Base-by-base conservation (phyloP, 2,888 invertebrate species). In the Tetragonisca angustula region DNA sequence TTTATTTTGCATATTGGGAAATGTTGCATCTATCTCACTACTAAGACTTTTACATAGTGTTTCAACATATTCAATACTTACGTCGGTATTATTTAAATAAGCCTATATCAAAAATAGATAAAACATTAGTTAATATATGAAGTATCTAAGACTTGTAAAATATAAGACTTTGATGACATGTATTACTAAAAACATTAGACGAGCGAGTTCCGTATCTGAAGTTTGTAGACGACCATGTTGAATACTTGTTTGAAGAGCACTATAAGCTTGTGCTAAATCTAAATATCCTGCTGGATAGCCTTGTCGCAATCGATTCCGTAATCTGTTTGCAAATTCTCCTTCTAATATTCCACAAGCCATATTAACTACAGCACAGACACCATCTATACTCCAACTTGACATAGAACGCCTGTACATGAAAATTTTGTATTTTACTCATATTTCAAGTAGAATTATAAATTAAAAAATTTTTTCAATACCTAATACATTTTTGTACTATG, bases 321-420 rank as follows among this genome's bases (percentile, higher is more conserved):
- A 95, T 67, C 97, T 96, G 84, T 96, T 96, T 56, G 97, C 96
- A 93, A 97, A 98, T 91, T 97, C 97, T 61, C 97, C 97, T 95
- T 99, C 99, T 82, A 99, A 95, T 85, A 97, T 96, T 0, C 97
- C 96, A 90, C 97, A 97, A 6, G 98, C 98, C 94, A 98, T 98
- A 95, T 99, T 99, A 50, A 99, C 97, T 90, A 99, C 98, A 3
- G 98, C 99, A 95, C 99, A 99, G 68, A 98, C 97, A 74, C 99
- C 99, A 95, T 99, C 99, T 81, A 99, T 96, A 93, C 98, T 99
- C 92, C 98, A 97, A 88, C 98, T 98, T 11, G 97, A 97, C 88
- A 99, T 95, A n/a, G 98, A 97, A 87, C 99, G 97, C 88, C 98
- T 98, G 19, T 21, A n/a, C 2, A 64, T n/a, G n/a, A n/a, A 5